phyloP scores from a whole-genome alignment of 2,113 vertebrate genomes.

The Scytalopus superciliaris region DNA sequence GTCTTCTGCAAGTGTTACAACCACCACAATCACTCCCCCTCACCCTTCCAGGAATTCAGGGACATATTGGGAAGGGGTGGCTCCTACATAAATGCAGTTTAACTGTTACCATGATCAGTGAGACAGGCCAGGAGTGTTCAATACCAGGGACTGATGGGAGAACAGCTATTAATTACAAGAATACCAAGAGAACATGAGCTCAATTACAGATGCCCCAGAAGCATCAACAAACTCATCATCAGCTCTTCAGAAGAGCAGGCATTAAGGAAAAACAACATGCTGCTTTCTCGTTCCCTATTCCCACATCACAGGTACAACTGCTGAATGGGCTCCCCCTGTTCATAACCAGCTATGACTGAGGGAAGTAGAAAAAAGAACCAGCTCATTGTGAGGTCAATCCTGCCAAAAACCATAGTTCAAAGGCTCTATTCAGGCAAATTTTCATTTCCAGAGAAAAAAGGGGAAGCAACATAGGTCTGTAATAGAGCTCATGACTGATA shows the following conservation, averaged over 20 bases:
- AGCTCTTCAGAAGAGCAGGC: neutral
- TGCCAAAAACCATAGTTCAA: neutral
- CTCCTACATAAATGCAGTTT: neutral
- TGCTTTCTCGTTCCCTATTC: neutral
- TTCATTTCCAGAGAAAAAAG: neutral
- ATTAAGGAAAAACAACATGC: neutral
- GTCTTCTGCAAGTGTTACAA: neutral
- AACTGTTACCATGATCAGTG: neutral
- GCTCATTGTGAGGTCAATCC: neutral
- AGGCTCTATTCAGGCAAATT: neutral
- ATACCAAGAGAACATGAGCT: neutral
- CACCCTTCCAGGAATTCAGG: neutral
- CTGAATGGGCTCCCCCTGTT: neutral
- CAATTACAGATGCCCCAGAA: neutral
- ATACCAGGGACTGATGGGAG: neutral
- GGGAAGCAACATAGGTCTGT: neutral
- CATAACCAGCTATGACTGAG: neutral
- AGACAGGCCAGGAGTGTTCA: neutral
- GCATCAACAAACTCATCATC: neutral
- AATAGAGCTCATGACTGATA: neutral
- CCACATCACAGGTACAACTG: neutral
- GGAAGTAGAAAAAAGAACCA: neutral
- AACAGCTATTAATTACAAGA: neutral
- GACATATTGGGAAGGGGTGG: neutral
- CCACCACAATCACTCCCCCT: accelerated